phyloP scores from a whole-genome alignment of 1,140 invertebrate genomes.

The Sesamia nonagrioides region DNA sequence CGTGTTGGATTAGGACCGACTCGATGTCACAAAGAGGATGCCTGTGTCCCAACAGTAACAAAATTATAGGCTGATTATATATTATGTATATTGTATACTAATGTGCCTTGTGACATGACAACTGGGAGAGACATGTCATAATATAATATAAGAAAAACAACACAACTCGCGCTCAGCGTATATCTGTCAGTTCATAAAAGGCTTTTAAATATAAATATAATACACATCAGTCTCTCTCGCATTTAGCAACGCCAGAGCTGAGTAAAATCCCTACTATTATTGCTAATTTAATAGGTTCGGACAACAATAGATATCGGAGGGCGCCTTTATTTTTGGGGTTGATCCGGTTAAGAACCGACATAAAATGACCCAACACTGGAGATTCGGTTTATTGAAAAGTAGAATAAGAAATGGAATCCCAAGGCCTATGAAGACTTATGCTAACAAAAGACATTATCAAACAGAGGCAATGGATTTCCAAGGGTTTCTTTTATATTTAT shows the following conservation, averaged over 20 bases:
- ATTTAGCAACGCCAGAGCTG: not conserved
- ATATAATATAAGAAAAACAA: too few species aligned
- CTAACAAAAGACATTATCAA: conserved; percentile 49
- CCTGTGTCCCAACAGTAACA: too few species aligned
- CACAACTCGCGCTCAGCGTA: too few species aligned
- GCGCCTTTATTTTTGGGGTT: conserved; percentile 43
- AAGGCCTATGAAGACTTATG: conserved; percentile 40
- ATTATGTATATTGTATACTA: too few species aligned
- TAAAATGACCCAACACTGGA: conserved; percentile 42
- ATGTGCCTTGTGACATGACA: too few species aligned
- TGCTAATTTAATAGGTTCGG: conserved; percentile 35
- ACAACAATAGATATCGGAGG: conserved; percentile 33
- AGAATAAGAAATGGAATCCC: conserved; percentile 44
- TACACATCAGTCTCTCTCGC: not conserved
- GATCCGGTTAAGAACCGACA: conserved; percentile 38
- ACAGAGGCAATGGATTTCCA: conserved; percentile 38
- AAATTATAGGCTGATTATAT: too few species aligned
- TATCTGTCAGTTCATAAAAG: too few species aligned
- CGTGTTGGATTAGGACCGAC: too few species aligned
- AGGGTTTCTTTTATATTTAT: conserved; percentile 46
- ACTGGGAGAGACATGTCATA: too few species aligned
- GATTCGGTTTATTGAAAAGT: conserved; percentile 46
- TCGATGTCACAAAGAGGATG: too few species aligned
- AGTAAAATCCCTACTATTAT: conserved; percentile 27
- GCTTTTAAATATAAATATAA: too few species aligned